Conservation (phyloP, 2,113 vertebrate species). For the Hippopotamus amphibius region DNA sequence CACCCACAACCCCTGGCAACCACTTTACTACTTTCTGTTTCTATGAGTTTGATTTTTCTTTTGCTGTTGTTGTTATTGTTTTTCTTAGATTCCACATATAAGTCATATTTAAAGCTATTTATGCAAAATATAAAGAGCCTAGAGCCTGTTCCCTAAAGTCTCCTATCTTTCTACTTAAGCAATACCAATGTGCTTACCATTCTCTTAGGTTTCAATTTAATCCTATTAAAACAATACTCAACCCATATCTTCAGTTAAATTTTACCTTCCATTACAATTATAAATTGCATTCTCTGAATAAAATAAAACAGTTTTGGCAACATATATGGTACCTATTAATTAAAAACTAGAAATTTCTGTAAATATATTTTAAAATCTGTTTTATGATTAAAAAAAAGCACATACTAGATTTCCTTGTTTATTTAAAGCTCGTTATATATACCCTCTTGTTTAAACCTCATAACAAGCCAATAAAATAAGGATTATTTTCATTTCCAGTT, state of each 20-base stretch:
- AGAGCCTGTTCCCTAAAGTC: neutral
- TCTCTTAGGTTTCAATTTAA: neutral
- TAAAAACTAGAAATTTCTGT: neutral
- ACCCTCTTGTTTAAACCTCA: neutral
- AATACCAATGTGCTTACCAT: no score
- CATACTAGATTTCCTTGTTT: neutral
- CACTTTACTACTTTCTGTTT: no score
- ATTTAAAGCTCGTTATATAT: neutral
- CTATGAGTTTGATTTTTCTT: no score
- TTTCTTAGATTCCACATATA: no score
- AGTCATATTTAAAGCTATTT: neutral
- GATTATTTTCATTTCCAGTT: neutral
- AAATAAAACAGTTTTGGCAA: neutral
- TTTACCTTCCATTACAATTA: neutral
- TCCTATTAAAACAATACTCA: neutral
- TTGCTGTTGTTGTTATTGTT: no score
- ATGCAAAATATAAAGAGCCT: neutral
- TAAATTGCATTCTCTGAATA: neutral
- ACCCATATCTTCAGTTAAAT: neutral
- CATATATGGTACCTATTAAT: neutral
- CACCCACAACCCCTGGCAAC: no score
- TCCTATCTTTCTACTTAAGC: neutral
- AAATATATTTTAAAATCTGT: neutral
- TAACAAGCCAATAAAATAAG: neutral
- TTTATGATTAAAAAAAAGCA: neutral